Percentiles rank a stretch among this genome's conserved stretches.
Conservation (phyloP, 2,797 vertebrate species). For the Huso huso region DNA sequence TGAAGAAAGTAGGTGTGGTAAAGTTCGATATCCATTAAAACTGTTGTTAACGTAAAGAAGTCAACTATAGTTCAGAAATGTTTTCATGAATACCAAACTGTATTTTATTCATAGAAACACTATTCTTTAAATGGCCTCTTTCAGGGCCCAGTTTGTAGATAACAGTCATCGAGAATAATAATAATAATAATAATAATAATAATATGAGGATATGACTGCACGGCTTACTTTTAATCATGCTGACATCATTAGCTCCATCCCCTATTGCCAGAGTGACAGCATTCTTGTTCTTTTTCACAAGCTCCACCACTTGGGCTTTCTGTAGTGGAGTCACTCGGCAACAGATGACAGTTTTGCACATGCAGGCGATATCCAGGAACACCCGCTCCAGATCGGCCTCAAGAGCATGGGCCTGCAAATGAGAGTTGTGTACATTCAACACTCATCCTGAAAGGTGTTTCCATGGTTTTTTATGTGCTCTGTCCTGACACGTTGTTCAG, state of each 20-base stretch:
- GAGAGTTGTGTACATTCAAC: not conserved
- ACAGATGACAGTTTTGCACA: slow-evolving; percentile 72
- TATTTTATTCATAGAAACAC: too few species aligned
- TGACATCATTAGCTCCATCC: slow-evolving; percentile 75
- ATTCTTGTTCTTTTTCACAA: slow-evolving; percentile 67
- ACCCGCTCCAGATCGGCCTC: slow-evolving; percentile 61
- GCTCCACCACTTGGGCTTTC: slow-evolving; percentile 72
- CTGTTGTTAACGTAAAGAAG: too few species aligned
- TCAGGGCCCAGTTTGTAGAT: too few species aligned
- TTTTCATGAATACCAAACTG: too few species aligned
- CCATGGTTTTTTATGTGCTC: not conserved
- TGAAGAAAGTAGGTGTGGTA: too few species aligned
- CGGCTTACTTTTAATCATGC: slow-evolving; percentile 74
- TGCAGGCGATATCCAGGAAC: slow-evolving; percentile 65
- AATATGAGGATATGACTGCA: too few species aligned
- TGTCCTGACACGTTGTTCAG: not conserved
- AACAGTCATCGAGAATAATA: too few species aligned
- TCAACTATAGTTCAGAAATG: too few species aligned
- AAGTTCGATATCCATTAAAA: too few species aligned
- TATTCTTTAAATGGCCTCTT: too few species aligned
- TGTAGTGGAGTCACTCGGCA: slow-evolving; percentile 73
- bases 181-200: too few species aligned
- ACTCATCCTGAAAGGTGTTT: not conserved
- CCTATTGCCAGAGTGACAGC: slow-evolving; percentile 67
- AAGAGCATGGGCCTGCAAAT: slow-evolving; percentile 56